Evolutionary conservation across 2,113 vertebrate species (phyloP).

Genomic region (Larimichthys polyactis): DNA sequence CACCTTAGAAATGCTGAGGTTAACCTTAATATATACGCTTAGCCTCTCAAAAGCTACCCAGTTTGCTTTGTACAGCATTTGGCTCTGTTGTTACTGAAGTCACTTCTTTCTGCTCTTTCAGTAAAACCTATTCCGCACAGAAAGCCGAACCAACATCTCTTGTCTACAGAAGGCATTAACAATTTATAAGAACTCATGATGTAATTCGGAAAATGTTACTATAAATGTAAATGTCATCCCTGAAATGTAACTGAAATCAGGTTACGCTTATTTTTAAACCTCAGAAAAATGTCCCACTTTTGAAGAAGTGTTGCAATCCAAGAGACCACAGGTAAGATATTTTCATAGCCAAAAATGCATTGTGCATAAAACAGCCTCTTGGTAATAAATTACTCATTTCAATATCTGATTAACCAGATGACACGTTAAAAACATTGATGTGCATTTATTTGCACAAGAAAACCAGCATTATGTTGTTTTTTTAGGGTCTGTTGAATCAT

Average conservation of each 20-base stretch:
- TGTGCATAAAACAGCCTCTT: constrained; percentile 9
- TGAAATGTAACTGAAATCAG: constrained; percentile 34
- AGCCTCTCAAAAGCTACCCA: constrained; percentile 33
- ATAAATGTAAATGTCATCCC: constrained; percentile 49
- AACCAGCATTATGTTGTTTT: neutral
- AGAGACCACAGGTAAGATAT: constrained; percentile 5
- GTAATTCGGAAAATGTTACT: constrained; percentile 48
- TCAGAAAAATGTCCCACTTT: constrained; percentile 40
- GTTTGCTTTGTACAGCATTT: constrained; percentile 36
- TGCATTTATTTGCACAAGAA: constrained; percentile 3
- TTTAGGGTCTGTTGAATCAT: neutral
- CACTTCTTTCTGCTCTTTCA: constrained; percentile 16
- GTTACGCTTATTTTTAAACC: constrained; percentile 59
- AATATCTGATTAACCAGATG: constrained; percentile 22
- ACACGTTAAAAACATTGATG: constrained; percentile 8
- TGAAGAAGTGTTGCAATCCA: constrained; percentile 16
- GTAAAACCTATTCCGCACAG: constrained; percentile 7
- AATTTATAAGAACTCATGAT: constrained; percentile 32
- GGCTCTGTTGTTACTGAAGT: constrained; percentile 5
- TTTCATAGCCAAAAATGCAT: constrained; percentile 3
- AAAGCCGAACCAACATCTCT: constrained; percentile 21
- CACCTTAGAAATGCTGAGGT: constrained; percentile 31
- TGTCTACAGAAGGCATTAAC: constrained; percentile 12
- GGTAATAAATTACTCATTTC: constrained; percentile 17
- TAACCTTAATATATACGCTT: constrained; percentile 38